Percentiles rank a stretch among this genome's conserved stretches.
Evolutionary conservation across 1,140 invertebrate genomes (phyloP).

Genomic region (Drosophila novamexicana): DNA sequence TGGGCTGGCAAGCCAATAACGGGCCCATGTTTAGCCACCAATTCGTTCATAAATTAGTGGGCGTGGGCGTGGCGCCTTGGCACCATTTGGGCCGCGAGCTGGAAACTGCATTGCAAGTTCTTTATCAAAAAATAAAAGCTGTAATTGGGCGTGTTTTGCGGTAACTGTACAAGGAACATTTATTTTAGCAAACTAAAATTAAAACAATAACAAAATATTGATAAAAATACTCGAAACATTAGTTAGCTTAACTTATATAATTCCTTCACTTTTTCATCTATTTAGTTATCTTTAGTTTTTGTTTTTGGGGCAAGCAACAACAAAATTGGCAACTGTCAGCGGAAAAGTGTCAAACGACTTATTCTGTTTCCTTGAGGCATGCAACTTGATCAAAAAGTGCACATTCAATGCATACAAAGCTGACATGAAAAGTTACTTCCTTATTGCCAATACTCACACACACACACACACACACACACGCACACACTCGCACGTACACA

Average conservation of each 20-base stretch:
- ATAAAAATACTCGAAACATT: too few relatives aligned
- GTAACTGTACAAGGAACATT: neutral
- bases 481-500: constrained; percentile 7
- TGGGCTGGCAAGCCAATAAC: constrained; percentile 43
- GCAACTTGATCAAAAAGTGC: constrained; percentile 48
- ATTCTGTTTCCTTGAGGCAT: constrained; percentile 59
- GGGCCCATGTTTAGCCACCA: constrained; percentile 59
- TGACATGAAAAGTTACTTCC: constrained; percentile 79
- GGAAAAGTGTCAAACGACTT: constrained; percentile 66
- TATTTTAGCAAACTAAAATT: too few relatives aligned
- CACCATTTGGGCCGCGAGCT: constrained; percentile 10
- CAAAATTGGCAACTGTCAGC: constrained; percentile 52
- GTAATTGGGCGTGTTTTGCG: neutral
- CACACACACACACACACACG: constrained; percentile 27
- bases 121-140: neutral
- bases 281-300: constrained; percentile 13
- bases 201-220: too few relatives aligned
- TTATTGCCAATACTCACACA: constrained; percentile 66
- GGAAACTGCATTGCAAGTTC: constrained; percentile 1
- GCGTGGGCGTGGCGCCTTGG: constrained; percentile 44
- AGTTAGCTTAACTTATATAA: too few relatives aligned
- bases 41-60: constrained; percentile 44
- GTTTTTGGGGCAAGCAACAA: constrained; percentile 6
- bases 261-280: constrained; percentile 4
- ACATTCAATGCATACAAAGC: constrained; percentile 40